These are phyloP conservation scores for Drosophila vallismaia DNA, from an alignment of 2,888 invertebrate genomes.

Conservation along the genomic window DNA sequence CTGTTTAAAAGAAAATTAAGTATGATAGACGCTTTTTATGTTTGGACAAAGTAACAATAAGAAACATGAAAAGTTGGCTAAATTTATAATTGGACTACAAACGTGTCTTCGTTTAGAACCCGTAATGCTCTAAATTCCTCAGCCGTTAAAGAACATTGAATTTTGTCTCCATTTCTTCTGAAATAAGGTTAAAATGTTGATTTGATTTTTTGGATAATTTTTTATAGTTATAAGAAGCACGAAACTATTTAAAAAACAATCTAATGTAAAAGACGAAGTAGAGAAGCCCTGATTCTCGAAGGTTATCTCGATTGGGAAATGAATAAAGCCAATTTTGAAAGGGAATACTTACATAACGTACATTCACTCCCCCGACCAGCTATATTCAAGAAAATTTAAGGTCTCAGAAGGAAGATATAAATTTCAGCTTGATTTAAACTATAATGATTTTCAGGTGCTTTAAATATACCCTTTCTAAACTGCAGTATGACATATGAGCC, in stretches of 20 bases:
- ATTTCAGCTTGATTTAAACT: constrained; percentile 1
- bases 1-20: not conserved
- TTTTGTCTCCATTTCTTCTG: constrained; percentile 47
- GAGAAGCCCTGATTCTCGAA: no score
- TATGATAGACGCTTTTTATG: not conserved
- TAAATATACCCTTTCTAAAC: constrained; percentile 1
- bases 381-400: not conserved
- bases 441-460: constrained; percentile 15
- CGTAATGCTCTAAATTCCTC: constrained; percentile 62
- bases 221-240: not conserved
- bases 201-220: constrained; percentile 1
- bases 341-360: no score
- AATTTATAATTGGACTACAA: constrained; percentile 52
- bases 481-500: not conserved
- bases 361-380: no score
- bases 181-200: constrained; percentile 32
- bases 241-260: no score
- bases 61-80: constrained; percentile 3
- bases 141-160: constrained; percentile 49
- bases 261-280: no score
- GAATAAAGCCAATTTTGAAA: no score
- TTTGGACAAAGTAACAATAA: constrained; percentile 15
- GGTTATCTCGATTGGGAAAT: no score
- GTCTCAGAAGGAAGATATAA: constrained; percentile 18
- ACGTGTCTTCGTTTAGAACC: constrained; percentile 70